Evolutionary conservation across 2,113 vertebrate species (phyloP).

Genomic region (Chionodraco myersi): DNA sequence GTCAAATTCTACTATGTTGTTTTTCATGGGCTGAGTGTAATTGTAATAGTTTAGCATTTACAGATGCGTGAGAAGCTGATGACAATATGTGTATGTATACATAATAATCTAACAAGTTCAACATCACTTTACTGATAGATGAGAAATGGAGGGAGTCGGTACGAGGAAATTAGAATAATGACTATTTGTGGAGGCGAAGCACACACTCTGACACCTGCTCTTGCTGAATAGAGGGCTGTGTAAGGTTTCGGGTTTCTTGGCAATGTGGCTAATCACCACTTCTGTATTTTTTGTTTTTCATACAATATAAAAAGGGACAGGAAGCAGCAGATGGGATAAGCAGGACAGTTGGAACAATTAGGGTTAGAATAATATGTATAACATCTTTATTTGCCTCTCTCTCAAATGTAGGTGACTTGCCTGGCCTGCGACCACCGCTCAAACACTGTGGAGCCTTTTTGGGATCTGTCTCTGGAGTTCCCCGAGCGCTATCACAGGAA

Average conservation of each 20-base stretch:
- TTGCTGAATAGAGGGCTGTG: slow-evolving; percentile 47
- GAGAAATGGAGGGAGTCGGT: neutral
- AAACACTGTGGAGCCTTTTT: slow-evolving; percentile 97
- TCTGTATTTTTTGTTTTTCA: neutral
- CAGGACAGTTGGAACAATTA: no score
- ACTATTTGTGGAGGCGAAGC: slow-evolving; percentile 44
- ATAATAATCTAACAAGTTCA: neutral
- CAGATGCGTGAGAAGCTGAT: neutral
- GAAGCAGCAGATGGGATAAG: neutral
- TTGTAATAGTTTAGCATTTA: neutral
- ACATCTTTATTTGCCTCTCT: neutral
- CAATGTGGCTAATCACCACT: neutral
- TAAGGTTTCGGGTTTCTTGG: slow-evolving; percentile 1
- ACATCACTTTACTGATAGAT: neutral
- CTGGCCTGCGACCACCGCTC: slow-evolving; percentile 95
- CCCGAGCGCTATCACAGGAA: slow-evolving; percentile 94
- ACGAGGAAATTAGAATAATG: slow-evolving; percentile 39
- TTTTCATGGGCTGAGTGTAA: neutral
- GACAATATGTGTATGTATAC: neutral
- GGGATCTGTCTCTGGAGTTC: slow-evolving; percentile 98
- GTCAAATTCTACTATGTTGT: neutral
- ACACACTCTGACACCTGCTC: slow-evolving; percentile 64
- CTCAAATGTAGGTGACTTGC: slow-evolving; percentile 91
- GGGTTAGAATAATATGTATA: neutral
- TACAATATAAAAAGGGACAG: neutral